A percentile compares a stretch with the other conserved stretches of the same genome.
Evolutionary conservation across 2,797 vertebrate species (phyloP).

Genomic region (Clarias laeviceps): DNA sequence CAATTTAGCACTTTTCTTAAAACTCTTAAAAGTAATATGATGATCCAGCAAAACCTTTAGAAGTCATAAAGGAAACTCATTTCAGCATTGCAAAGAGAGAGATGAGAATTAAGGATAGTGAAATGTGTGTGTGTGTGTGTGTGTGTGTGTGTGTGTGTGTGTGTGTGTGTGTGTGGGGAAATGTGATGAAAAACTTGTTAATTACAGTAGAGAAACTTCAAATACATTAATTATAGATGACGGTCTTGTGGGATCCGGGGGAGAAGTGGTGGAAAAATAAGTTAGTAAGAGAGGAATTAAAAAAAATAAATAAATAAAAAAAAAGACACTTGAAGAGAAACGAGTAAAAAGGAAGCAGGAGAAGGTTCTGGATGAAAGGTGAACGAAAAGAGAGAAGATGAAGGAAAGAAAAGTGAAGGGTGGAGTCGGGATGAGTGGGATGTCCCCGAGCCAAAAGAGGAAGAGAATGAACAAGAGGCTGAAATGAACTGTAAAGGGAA

Average conservation of each 20-base stretch:
- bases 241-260: conserved; percentile 59
- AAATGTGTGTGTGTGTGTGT: conserved; percentile 13
- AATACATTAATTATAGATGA: conserved; percentile 71
- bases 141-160: conserved; percentile 8
- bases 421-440: not conserved
- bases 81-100: conserved; percentile 56
- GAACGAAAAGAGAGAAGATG: not conserved
- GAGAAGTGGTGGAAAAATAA: conserved; percentile 52
- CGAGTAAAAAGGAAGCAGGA: not conserved
- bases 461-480: conserved; percentile 19
- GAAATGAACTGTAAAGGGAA: not conserved
- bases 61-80: not conserved
- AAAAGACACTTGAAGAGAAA: conserved; percentile 13
- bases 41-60: conserved; percentile 16
- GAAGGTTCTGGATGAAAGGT: not conserved
- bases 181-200: conserved; percentile 61
- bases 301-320: conserved; percentile 4
- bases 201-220: conserved; percentile 70
- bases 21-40: not conserved
- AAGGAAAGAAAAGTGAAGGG: conserved; percentile 1
- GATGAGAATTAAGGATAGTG: conserved; percentile 33
- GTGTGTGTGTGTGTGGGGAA: conserved; percentile 9
- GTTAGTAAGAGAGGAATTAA: conserved; percentile 39
- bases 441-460: not conserved
- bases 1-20: not conserved